Percentiles rank a stretch among this genome's conserved stretches.
These are phyloP conservation scores for Lasioglossum oenotherae DNA, from an alignment of 2,888 invertebrate species.

Conservation along the genomic window DNA sequence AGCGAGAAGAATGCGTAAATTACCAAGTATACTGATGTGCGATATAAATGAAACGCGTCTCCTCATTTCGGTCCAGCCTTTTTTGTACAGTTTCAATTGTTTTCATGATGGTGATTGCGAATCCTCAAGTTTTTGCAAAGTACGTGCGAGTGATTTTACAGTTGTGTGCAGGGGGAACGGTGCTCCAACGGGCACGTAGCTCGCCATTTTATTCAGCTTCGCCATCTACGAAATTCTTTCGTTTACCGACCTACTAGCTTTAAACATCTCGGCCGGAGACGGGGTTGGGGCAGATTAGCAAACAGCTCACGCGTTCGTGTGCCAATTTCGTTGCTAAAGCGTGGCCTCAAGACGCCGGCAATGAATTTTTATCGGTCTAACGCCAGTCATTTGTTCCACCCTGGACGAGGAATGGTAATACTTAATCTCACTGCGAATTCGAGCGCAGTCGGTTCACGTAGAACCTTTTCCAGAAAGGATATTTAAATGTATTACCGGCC, in stretches of 20 bases:
- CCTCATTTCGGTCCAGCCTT: background rate
- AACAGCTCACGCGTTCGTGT: constrained; percentile 70
- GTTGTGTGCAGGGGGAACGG: background rate
- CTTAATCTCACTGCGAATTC: constrained; percentile 58
- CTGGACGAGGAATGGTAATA: constrained; percentile 54
- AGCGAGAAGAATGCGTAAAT: background rate
- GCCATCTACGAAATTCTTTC: constrained; percentile 1
- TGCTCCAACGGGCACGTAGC: background rate
- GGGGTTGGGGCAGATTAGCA: constrained; percentile 64
- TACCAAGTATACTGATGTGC: background rate
- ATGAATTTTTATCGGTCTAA: constrained; percentile 70
- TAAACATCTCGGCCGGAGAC: constrained; percentile 36
- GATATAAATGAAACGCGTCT: background rate
- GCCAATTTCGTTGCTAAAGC: constrained; percentile 70
- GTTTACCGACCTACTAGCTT: constrained; percentile 8
- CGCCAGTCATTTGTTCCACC: constrained; percentile 59
- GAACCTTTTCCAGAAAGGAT: constrained; percentile 54
- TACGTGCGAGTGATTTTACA: background rate
- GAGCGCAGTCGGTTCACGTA: constrained; percentile 59
- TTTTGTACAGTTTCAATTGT: background rate
- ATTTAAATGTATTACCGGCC: constrained; percentile 57
- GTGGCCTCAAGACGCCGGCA: constrained; percentile 55
- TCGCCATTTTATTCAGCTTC: background rate
- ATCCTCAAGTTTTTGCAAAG: background rate
- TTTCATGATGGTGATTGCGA: background rate